These are phyloP conservation scores for Microctonus brassicae DNA, from an alignment of 2,888 invertebrate genomes.

Conservation along the genomic window DNA sequence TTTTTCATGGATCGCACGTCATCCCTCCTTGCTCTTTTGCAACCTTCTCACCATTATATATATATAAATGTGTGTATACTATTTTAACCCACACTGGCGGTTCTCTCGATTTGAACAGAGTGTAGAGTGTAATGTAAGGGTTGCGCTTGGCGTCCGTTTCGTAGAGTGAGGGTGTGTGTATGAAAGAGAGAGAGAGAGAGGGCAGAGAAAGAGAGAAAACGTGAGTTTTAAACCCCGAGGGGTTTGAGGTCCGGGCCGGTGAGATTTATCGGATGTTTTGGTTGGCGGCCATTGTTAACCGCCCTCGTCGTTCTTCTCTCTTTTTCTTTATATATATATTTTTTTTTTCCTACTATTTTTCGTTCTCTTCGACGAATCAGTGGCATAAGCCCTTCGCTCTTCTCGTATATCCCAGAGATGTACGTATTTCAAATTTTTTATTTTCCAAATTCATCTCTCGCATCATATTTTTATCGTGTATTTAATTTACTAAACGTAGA, in stretches of 20 bases:
- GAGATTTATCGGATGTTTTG: constrained; percentile 71
- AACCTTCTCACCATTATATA: constrained; percentile 12
- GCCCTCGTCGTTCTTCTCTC: constrained; percentile 57
- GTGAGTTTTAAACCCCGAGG: constrained; percentile 68
- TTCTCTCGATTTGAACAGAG: constrained; percentile 54
- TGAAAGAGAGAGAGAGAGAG: too few relatives aligned
- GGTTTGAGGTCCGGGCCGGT: constrained; percentile 68
- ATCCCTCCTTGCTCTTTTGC: constrained; percentile 47
- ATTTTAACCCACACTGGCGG: constrained; percentile 37
- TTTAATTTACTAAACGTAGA: not conserved
- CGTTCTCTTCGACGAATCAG: constrained; percentile 37
- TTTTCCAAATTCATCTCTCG: not conserved
- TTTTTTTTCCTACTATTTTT: constrained; percentile 37
- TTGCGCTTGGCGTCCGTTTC: constrained; percentile 52
- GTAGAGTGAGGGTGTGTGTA: constrained; percentile 46
- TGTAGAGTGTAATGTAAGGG: constrained; percentile 67
- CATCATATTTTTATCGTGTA: not conserved
- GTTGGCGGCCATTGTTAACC: constrained; percentile 70
- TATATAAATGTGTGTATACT: constrained; percentile 28
- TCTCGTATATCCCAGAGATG: not conserved
- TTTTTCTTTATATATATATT: constrained; percentile 40
- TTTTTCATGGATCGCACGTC: constrained; percentile 63
- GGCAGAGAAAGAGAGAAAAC: constrained; percentile 24
- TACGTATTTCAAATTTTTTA: not conserved
- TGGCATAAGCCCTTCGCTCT: constrained; percentile 2